Evolutionary conservation across 2,888 invertebrate species (phyloP).

Genomic region (Pristionchus arcanus): DNA sequence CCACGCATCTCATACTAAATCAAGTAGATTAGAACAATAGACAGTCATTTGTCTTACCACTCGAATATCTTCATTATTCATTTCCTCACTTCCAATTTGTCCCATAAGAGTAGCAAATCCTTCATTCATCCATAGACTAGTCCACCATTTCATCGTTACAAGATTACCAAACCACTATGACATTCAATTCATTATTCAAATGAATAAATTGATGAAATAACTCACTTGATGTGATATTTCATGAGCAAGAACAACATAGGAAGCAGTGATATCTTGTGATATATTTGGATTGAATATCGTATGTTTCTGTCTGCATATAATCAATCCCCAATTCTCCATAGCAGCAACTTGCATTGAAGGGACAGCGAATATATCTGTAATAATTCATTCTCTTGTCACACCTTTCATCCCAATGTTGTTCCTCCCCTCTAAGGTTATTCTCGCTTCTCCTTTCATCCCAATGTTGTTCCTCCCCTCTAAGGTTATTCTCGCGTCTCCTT

Average conservation of each 20-base stretch:
- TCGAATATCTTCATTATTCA: constrained; percentile 62
- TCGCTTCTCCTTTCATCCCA: not conserved
- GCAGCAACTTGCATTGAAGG: constrained; percentile 69
- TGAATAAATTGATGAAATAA: not conserved
- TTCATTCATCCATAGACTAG: constrained; percentile 76
- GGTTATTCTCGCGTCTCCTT: not conserved
- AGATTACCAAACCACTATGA: constrained; percentile 76
- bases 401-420: not conserved
- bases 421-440: constrained; percentile 5
- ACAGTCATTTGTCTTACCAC: constrained; percentile 57
- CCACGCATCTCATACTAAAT: not conserved
- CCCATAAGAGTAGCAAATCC: constrained; percentile 69
- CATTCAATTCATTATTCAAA: not conserved
- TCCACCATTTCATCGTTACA: constrained; percentile 78
- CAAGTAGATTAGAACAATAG: not conserved
- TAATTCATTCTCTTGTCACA: not conserved
- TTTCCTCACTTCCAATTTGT: constrained; percentile 60
- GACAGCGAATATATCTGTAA: constrained; percentile 71
- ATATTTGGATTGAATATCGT: constrained; percentile 58
- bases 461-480: not conserved
- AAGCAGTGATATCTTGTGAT: not conserved
- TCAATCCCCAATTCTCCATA: constrained; percentile 77
- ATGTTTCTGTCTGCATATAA: constrained; percentile 58
- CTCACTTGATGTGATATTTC: constrained; percentile 54
- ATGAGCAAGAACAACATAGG: not conserved